These are phyloP conservation scores for Naso thynnoides DNA, from an alignment of 2,797 vertebrate species.

Conservation along the genomic window DNA sequence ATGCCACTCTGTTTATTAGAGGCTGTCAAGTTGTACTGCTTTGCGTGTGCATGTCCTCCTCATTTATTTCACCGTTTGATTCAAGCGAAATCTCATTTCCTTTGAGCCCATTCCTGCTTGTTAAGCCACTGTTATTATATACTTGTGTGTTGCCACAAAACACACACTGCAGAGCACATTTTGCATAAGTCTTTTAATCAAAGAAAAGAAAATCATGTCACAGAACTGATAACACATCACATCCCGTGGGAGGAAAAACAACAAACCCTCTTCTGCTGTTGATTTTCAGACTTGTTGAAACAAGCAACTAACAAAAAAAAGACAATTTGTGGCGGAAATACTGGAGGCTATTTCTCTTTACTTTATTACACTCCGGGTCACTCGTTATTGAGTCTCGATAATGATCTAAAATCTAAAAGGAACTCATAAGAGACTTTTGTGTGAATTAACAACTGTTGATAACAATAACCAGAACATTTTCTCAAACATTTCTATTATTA, in stretches of 20 bases:
- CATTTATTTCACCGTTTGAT: constrained; percentile 48
- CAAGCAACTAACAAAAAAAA: constrained; percentile 44
- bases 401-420: constrained; percentile 59
- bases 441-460: constrained; percentile 68
- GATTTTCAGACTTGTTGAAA: constrained; percentile 38
- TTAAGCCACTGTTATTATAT: constrained; percentile 46
- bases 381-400: constrained; percentile 41
- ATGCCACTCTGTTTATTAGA: constrained; percentile 11
- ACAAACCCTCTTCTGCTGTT: constrained; percentile 29
- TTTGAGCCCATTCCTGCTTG: constrained; percentile 16
- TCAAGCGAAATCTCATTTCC: constrained; percentile 34
- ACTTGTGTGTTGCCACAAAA: constrained; percentile 40
- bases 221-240: constrained; percentile 70
- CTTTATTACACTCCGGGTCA: constrained; percentile 64
- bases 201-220: constrained; percentile 67
- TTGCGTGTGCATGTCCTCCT: constrained; percentile 4
- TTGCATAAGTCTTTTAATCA: constrained; percentile 77
- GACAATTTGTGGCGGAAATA: constrained; percentile 31
- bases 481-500: constrained; percentile 81
- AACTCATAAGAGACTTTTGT: constrained; percentile 45
- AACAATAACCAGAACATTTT: constrained; percentile 79
- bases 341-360: constrained; percentile 37
- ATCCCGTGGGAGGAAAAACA: constrained; percentile 36
- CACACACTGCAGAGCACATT: constrained; percentile 21
- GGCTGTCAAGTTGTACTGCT: constrained; percentile 13